Percentiles rank a stretch among this genome's conserved stretches.
Conservation (phyloP, 2,113 vertebrate genomes). For the Otis tarda region DNA sequence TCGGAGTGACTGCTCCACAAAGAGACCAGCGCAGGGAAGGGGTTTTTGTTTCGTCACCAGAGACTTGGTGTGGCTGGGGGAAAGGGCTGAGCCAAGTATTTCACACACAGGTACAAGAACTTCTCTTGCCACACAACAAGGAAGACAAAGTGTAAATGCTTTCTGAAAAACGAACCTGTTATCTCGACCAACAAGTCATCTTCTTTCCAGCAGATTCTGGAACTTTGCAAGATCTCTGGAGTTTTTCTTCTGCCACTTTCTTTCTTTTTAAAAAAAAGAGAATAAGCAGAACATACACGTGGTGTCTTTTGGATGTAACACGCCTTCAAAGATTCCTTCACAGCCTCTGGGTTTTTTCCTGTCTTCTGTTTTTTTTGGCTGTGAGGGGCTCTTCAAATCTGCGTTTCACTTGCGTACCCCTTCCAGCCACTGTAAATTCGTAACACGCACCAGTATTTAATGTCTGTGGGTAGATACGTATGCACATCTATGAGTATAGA, state of each 20-base stretch:
- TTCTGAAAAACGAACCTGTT: conserved; percentile 34
- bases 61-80: background rate
- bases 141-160: conserved; percentile 33
- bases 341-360: background rate
- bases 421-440: conserved; percentile 35
- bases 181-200: conserved; percentile 26
- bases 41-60: background rate
- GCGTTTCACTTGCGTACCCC: conserved; percentile 14
- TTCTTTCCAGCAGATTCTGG: conserved; percentile 31
- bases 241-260: conserved; percentile 60
- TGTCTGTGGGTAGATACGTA: conserved; percentile 31
- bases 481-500: conserved; percentile 57
- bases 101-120: background rate
- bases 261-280: conserved; percentile 51
- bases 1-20: background rate
- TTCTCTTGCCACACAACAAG: conserved; percentile 30
- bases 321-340: conserved; percentile 42
- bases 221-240: conserved; percentile 17
- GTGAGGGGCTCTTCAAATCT: conserved; percentile 38
- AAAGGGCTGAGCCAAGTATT: background rate
- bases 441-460: background rate
- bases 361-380: conserved; percentile 17
- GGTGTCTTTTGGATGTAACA: conserved; percentile 9
- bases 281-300: conserved; percentile 57
- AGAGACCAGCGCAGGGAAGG: background rate